Evolutionary conservation across 2,113 vertebrate genomes (phyloP), one percentile per base, ranked within the genome.

Genomic region (Vidua macroura): DNA sequence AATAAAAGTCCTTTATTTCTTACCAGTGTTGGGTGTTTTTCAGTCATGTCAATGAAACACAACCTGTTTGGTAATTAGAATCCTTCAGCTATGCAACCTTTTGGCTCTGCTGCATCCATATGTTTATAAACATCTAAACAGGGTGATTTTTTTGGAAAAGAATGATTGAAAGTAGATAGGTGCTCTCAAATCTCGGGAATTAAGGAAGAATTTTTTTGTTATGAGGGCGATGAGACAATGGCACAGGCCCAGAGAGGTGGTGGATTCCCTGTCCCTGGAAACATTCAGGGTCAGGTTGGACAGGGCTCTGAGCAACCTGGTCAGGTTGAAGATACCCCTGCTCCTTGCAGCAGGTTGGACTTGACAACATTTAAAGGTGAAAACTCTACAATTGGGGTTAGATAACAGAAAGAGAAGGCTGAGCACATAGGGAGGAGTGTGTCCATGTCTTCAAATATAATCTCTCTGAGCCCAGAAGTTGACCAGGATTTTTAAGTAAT

Each of bases 1-100:
- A 97, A 90, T 81, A 66, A 90, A 96, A 72, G 37, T 56, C 48
- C 74, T 96, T 86, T 9, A 68, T 91, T 88, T 91, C 73, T 93
- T 95, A 64, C 43, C 39, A 17, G 10, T 73, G 25, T 85, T 96
- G 56, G 16, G 2, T 84, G 51, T 74, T 90, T 79, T 82, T 66
- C 43, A 74, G 58, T 86, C 58, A 44, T 37, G 48, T 90, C 84
- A 91, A 30, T 83, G 75, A 90, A 91, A 62, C 53, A 73, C 73
- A 92, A 48, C 81, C 33, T 78, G 22, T 93, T 83, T 64, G 41
- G 41, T 80, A 88, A 90, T 88, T 64, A 90, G 46, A 79, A 92
- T 92, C 55, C 59, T 76, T 73, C 64, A 64, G 69, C 41, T 77
- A 6, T n/a, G 11, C 86, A 72, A 30, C 64, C 37, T 92, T 81